phyloP scores from a whole-genome alignment of 2,113 vertebrate genomes.

The Poeciliopsis prolifica region DNA sequence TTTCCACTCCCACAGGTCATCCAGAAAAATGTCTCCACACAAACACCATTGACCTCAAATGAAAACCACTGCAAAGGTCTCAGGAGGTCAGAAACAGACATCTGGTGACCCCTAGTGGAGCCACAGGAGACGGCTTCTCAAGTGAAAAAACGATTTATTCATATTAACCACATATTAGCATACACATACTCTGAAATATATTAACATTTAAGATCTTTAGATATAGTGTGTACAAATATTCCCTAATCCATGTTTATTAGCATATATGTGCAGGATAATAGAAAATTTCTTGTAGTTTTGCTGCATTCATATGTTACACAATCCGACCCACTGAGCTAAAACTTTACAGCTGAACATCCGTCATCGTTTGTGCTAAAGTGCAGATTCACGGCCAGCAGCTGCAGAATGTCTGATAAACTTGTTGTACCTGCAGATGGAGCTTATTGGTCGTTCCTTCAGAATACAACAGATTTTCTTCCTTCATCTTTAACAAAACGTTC shows the following conservation, averaged over 20 bases:
- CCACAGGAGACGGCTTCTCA: neutral
- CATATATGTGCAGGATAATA: constrained; percentile 68
- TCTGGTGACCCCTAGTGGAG: constrained; percentile 67
- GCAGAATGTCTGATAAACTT: constrained; percentile 8
- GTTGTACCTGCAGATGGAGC: constrained; percentile 29
- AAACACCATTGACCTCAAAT: neutral
- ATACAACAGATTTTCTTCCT: constrained; percentile 45
- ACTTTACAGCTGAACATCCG: constrained; percentile 18
- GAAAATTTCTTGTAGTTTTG: constrained; percentile 29
- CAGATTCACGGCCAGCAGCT: constrained; percentile 8
- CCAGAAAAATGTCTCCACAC: neutral
- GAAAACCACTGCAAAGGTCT: constrained; percentile 1
- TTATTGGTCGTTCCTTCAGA: constrained; percentile 51
- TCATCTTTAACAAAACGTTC: constrained; percentile 18
- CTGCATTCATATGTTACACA: constrained; percentile 70
- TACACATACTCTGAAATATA: constrained; percentile 76
- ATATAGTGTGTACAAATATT: constrained; percentile 76
- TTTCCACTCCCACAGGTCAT: too few species aligned
- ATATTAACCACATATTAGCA: constrained; percentile 67
- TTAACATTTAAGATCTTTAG: constrained; percentile 72
- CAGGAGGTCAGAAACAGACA: constrained; percentile 8
- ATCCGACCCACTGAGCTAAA: constrained; percentile 63
- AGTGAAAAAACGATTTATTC: constrained; percentile 73
- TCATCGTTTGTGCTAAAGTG: constrained; percentile 61
- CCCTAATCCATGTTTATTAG: constrained; percentile 62